These are phyloP conservation scores for Rhinichthys klamathensis DNA, from an alignment of 2,113 vertebrate species.

Conservation along the genomic window DNA sequence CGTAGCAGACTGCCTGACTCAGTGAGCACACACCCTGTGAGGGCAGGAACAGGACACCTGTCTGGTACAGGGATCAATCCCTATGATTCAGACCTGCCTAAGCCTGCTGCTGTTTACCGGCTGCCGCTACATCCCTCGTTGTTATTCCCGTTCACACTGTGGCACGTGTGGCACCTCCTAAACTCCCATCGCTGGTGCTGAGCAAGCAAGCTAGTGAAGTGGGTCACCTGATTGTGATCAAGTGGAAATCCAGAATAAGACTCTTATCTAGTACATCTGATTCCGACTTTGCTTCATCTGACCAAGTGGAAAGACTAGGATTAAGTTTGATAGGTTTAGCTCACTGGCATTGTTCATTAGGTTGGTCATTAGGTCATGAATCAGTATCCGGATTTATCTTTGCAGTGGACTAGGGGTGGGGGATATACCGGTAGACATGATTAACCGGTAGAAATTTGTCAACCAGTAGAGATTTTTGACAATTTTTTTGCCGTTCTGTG, in stretches of 20 bases:
- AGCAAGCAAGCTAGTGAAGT: conserved; percentile 22
- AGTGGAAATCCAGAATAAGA: conserved; percentile 48
- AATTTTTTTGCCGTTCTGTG: no score
- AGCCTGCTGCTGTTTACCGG: conserved; percentile 46
- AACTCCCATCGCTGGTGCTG: conserved; percentile 19
- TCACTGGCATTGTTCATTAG: conserved; percentile 4
- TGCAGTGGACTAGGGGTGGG: neutral
- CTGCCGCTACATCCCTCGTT: conserved; percentile 26
- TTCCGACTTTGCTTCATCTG: neutral
- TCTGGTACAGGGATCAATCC: conserved; percentile 61
- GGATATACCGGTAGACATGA: no score
- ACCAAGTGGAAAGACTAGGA: conserved; percentile 21
- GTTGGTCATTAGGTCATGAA: conserved; percentile 41
- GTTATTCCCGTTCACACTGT: conserved; percentile 41
- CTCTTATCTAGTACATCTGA: conserved; percentile 12
- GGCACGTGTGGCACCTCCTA: conserved; percentile 14
- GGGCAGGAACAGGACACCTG: conserved; percentile 54
- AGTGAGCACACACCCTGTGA: conserved; percentile 39
- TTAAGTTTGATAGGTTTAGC: neutral
- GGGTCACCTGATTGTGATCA: conserved; percentile 41
- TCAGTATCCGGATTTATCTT: conserved; percentile 15
- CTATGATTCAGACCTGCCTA: conserved; percentile 49
- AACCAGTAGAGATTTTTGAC: no score
- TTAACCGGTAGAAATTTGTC: no score
- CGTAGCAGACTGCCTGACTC: conserved; percentile 36